phyloP scores from a whole-genome alignment of 2,113 vertebrate species.

The Sclerurus mexicanus region DNA sequence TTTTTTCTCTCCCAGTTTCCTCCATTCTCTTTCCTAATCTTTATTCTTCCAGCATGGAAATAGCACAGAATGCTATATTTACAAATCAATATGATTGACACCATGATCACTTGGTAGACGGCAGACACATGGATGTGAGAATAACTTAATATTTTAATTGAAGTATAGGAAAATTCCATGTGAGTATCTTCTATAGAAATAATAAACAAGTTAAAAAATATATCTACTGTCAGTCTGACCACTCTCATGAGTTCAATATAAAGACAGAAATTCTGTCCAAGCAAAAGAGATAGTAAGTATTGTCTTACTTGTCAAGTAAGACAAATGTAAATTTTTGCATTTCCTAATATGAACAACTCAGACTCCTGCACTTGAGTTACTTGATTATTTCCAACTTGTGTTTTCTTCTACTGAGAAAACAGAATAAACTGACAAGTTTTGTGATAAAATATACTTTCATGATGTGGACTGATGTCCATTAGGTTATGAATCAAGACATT shows the following conservation, averaged over 20 bases:
- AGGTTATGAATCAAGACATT: not conserved
- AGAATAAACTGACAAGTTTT: not conserved
- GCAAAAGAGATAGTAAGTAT: not conserved
- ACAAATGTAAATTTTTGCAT: not conserved
- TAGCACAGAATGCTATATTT: not conserved
- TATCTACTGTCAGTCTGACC: not conserved
- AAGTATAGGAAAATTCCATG: not conserved
- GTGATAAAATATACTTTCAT: not conserved
- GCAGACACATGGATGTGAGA: not conserved
- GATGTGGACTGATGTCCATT: not conserved
- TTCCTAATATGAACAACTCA: rapidly evolving
- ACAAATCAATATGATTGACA: not conserved
- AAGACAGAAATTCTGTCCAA: not conserved
- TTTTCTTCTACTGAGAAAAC: not conserved
- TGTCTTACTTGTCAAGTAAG: not conserved
- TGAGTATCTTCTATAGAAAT: not conserved
- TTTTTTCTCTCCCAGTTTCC: not conserved
- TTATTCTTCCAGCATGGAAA: not conserved
- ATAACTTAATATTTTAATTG: not conserved
- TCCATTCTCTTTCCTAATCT: not conserved
- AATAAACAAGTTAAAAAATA: not conserved
- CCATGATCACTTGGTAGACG: not conserved
- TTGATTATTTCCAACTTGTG: not conserved
- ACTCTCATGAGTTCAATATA: not conserved
- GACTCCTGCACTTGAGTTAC: not conserved